Evolutionary conservation across 2,888 invertebrate genomes (phyloP).

Genomic region (Tanypteryx hageni): DNA sequence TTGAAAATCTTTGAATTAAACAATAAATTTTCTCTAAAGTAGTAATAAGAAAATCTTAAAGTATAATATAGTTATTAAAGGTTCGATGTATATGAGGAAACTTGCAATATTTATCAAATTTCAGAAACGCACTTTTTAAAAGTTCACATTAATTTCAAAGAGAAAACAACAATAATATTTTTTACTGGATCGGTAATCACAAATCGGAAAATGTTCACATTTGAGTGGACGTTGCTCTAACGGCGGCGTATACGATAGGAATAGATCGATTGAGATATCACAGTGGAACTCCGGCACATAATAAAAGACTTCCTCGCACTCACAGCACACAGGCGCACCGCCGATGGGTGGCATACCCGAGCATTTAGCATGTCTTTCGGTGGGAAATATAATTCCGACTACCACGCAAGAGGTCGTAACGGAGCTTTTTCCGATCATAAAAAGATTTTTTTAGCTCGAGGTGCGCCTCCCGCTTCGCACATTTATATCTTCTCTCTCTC

Average conservation of each 20-base stretch:
- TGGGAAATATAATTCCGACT: slow-evolving; percentile 54
- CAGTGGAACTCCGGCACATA: neutral
- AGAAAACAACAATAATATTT: neutral
- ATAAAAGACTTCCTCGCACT: neutral
- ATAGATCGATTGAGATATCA: neutral
- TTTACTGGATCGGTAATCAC: neutral
- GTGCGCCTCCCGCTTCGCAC: slow-evolving; percentile 51
- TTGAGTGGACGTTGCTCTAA: neutral
- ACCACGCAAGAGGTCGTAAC: slow-evolving; percentile 39
- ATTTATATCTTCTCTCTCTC: neutral
- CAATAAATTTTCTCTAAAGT: no score
- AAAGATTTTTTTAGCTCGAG: slow-evolving; percentile 48
- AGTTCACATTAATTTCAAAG: no score
- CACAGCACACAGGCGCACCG: neutral
- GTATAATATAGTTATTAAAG: no score
- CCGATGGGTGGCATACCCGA: slow-evolving; percentile 34
- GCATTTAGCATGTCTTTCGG: slow-evolving; percentile 51
- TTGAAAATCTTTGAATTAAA: no score
- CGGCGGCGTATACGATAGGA: neutral
- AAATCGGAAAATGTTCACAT: neutral
- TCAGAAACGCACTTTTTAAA: no score
- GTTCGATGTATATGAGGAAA: no score
- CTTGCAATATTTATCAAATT: no score
- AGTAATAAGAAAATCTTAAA: no score
- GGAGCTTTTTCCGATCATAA: slow-evolving; percentile 49